phyloP scores from a whole-genome alignment of 2,113 vertebrate genomes.

The Theristicus caerulescens region DNA sequence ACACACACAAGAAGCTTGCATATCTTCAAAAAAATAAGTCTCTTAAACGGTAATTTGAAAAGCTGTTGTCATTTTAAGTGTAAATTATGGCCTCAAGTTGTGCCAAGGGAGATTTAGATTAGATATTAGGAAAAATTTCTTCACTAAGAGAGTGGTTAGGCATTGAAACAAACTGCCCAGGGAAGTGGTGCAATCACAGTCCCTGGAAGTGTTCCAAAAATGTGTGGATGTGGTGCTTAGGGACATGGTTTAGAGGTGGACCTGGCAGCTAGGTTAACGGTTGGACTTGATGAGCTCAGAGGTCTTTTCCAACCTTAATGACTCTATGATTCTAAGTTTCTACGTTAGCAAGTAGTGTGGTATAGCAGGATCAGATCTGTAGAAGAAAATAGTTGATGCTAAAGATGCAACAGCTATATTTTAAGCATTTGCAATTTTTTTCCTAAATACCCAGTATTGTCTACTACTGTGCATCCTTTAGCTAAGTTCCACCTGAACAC shows the following conservation, averaged over 20 bases:
- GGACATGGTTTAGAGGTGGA: no score
- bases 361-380: not conserved
- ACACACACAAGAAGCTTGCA: not conserved
- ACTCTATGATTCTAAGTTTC: not conserved
- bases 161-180: no score
- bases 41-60: not conserved
- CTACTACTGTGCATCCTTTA: not conserved
- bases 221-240: no score
- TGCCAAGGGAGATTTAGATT: no score
- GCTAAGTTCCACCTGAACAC: not conserved
- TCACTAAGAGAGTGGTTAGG: no score
- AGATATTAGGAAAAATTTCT: no score
- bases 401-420: not conserved
- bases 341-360: not conserved
- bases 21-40: not conserved
- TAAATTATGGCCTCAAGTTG: not conserved
- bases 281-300: no score
- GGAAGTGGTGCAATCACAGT: no score
- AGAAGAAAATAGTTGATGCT: not conserved
- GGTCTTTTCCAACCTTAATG: no score
- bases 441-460: not conserved
- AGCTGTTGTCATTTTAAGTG: not conserved
- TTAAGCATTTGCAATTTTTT: not conserved
- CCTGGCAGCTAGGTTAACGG: no score
- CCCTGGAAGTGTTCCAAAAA: no score